Conservation (phyloP, 1,140 invertebrate genomes). For the Drosophila elegans region DNA sequence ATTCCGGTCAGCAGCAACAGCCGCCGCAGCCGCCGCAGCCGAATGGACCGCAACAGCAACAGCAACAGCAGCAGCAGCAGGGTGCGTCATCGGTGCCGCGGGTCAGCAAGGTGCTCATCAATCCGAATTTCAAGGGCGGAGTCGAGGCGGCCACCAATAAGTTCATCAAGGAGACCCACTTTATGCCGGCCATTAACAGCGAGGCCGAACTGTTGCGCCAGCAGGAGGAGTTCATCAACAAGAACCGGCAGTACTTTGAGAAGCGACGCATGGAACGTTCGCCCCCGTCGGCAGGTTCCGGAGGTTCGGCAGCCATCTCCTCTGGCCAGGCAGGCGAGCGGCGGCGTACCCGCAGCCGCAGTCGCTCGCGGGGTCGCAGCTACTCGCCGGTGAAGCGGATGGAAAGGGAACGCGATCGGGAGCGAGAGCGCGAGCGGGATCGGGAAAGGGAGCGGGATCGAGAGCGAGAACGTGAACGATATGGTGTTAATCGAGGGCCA, state of each 20-base stretch:
- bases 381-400: conserved; percentile 77
- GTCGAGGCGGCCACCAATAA: conserved; percentile 84
- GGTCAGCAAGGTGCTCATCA: conserved; percentile 83
- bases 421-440: conserved; percentile 66
- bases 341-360: conserved; percentile 69
- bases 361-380: conserved; percentile 77
- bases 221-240: conserved; percentile 84
- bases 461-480: conserved; percentile 66
- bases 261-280: conserved; percentile 80
- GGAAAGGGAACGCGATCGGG: conserved; percentile 56
- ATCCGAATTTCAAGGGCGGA: conserved; percentile 84
- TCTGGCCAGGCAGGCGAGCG: conserved; percentile 30
- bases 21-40: conserved; percentile 9
- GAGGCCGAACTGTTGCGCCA: conserved; percentile 81
- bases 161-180: conserved; percentile 84
- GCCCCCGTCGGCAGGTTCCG: conserved; percentile 46
- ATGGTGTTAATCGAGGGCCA: conserved; percentile 30
- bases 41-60: conserved; percentile 15
- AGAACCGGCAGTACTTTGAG: conserved; percentile 83
- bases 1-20: conserved; percentile 15
- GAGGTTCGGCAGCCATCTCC: conserved; percentile 15
- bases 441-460: conserved; percentile 69
- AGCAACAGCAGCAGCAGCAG: conserved; percentile 19
- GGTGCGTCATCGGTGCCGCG: conserved; percentile 48
- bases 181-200: conserved; percentile 76